A percentile compares a stretch with the other conserved stretches of the same genome.
Evolutionary conservation across 2,113 vertebrate genomes (phyloP).

Genomic region (Psittacus erithacus): DNA sequence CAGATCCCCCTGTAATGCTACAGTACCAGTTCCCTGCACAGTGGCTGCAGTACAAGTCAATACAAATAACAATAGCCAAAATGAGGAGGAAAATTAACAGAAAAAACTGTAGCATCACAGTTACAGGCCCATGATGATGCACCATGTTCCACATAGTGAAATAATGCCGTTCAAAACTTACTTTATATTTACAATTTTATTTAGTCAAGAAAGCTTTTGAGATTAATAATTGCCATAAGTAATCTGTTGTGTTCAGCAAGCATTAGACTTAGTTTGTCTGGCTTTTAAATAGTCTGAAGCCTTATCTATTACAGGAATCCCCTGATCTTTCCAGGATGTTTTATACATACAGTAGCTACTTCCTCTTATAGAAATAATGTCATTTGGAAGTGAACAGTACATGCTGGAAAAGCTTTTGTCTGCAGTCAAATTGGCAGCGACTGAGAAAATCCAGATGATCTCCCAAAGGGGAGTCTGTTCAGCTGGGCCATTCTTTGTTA

Average conservation of each 20-base stretch:
- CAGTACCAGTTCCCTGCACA: background rate
- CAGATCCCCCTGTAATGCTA: background rate
- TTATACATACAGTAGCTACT: conserved; percentile 50
- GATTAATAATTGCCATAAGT: background rate
- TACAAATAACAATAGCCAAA: background rate
- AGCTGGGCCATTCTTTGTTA: conserved; percentile 37
- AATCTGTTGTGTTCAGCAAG: background rate
- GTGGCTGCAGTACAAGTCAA: background rate
- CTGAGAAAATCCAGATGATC: conserved; percentile 56
- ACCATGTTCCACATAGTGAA: background rate
- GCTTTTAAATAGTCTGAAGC: background rate
- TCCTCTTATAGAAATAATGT: conserved; percentile 37
- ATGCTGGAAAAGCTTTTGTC: conserved; percentile 53
- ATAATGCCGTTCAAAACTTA: background rate
- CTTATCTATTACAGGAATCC: background rate
- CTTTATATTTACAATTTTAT: background rate
- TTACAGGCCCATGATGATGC: background rate
- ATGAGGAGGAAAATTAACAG: background rate
- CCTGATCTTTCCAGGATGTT: conserved; percentile 32
- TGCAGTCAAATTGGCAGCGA: background rate
- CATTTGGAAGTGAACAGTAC: conserved; percentile 7
- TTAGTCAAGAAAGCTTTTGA: background rate
- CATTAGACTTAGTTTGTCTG: background rate
- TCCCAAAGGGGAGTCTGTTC: conserved; percentile 41
- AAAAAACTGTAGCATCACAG: background rate